A percentile compares a stretch with the other conserved stretches of the same genome.
These are phyloP conservation scores for Drosophila rubida DNA, from an alignment of 2,888 invertebrate species.

Conservation along the genomic window DNA sequence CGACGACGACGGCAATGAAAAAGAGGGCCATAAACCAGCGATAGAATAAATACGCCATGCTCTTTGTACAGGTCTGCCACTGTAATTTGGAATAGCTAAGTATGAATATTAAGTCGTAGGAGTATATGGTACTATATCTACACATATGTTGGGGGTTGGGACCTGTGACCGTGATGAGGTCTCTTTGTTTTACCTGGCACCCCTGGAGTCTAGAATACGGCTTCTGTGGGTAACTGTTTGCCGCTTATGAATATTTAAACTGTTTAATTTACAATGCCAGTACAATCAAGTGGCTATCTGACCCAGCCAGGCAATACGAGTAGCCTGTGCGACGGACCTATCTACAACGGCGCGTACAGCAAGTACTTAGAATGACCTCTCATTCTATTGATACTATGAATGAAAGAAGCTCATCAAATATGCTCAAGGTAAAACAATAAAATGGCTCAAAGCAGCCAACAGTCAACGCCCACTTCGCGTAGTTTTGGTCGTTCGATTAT, in stretches of 20 bases:
- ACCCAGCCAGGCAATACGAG: slow-evolving; percentile 7
- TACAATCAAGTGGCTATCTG: slow-evolving; percentile 35
- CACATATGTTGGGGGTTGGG: neutral
- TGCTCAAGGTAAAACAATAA: slow-evolving; percentile 71
- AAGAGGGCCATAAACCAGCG: slow-evolving; percentile 83
- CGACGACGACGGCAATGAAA: slow-evolving; percentile 81
- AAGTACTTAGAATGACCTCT: slow-evolving; percentile 14
- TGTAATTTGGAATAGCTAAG: slow-evolving; percentile 52
- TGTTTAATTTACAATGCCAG: slow-evolving; percentile 68
- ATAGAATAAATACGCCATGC: slow-evolving; percentile 82
- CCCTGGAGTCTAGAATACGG: slow-evolving; percentile 8
- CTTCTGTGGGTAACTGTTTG: slow-evolving; percentile 46
- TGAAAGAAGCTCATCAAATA: slow-evolving; percentile 59
- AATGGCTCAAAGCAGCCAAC: slow-evolving; percentile 35
- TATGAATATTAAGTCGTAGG: slow-evolving; percentile 23
- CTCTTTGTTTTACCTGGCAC: slow-evolving; percentile 32
- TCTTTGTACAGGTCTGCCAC: slow-evolving; percentile 85
- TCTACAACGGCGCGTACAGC: neutral
- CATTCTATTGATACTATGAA: slow-evolving; percentile 58
- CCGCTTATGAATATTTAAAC: slow-evolving; percentile 68
- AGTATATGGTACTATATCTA: slow-evolving; percentile 5
- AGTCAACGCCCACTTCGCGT: slow-evolving; percentile 57
- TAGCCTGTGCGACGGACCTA: neutral
- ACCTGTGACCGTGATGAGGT: neutral
- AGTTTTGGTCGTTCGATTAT: slow-evolving; percentile 35